Percentiles rank a stretch among this genome's conserved stretches.
phyloP scores from a whole-genome alignment of 2,797 vertebrate genomes.

The Pangasius macronema region DNA sequence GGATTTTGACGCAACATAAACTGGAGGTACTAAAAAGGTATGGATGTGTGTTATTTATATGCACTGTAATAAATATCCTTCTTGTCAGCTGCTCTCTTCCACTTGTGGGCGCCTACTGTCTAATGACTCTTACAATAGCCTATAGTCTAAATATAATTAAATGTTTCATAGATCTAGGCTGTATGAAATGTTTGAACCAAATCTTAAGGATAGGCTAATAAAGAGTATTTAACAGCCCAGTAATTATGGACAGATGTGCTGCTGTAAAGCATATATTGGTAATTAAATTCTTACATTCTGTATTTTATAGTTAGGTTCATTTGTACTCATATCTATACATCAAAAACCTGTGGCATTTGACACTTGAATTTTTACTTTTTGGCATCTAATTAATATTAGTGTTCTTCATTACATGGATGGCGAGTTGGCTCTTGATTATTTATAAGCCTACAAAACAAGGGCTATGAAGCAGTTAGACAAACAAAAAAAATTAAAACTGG shows the following conservation, averaged over 20 bases:
- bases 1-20: slow-evolving; percentile 34
- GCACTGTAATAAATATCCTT: slow-evolving; percentile 44
- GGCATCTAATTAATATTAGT: background rate
- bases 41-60: slow-evolving; percentile 58
- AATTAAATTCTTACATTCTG: background rate
- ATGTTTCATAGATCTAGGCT: background rate
- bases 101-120: slow-evolving; percentile 3
- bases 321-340: background rate
- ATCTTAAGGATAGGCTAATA: background rate
- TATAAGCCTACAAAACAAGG: background rate
- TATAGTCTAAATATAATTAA: background rate
- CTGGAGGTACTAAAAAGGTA: slow-evolving; percentile 51
- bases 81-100: slow-evolving; percentile 36
- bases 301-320: background rate
- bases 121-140: slow-evolving; percentile 9
- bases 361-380: background rate
- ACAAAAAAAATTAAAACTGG: background rate
- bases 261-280: background rate
- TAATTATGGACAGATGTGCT: slow-evolving; percentile 1
- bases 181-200: background rate
- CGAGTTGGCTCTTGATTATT: background rate
- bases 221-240: background rate
- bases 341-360: background rate
- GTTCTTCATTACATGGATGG: background rate
- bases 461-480: background rate